These are phyloP conservation scores for Enteromius mattozi DNA, from an alignment of 2,797 vertebrate genomes.

Conservation along the genomic window DNA sequence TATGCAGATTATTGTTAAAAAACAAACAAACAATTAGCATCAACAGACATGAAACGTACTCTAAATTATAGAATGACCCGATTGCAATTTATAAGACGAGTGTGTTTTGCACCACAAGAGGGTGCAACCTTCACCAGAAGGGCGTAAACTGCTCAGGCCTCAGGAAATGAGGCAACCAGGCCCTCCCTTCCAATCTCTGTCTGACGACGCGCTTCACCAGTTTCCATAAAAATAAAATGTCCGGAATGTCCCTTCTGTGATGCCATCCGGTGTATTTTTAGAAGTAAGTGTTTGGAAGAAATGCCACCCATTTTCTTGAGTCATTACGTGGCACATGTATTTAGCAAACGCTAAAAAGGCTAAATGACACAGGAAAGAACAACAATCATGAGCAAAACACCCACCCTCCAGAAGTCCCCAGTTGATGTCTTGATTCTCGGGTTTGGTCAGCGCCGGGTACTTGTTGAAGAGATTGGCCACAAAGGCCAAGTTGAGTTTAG, in stretches of 20 bases:
- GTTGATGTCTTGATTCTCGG: constrained; percentile 91
- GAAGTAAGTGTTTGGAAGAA: constrained; percentile 11
- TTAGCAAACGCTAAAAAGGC: background rate
- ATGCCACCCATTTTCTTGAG: constrained; percentile 8
- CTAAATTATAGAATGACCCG: background rate
- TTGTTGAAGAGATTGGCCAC: constrained; percentile 98
- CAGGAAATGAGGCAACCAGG: constrained; percentile 43
- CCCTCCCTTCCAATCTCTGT: constrained; percentile 21
- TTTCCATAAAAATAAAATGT: background rate
- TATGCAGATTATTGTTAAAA: background rate
- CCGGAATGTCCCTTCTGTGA: background rate
- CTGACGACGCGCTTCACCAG: background rate
- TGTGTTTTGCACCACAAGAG: constrained; percentile 50
- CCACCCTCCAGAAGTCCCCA: constrained; percentile 89
- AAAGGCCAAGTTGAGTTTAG: constrained; percentile 95
- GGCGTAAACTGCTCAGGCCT: background rate
- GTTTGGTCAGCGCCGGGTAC: constrained; percentile 92
- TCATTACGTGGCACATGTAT: constrained; percentile 12
- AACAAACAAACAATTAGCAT: background rate
- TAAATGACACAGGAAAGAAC: background rate
- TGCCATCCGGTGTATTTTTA: constrained; percentile 20
- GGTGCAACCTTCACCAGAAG: constrained; percentile 9
- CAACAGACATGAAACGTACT: background rate
- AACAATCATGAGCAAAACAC: background rate
- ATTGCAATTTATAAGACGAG: background rate